A percentile compares a stretch with the other conserved stretches of the same genome.
Evolutionary conservation across 2,888 invertebrate genomes (phyloP).

Genomic region (Serrognathus titanus): DNA sequence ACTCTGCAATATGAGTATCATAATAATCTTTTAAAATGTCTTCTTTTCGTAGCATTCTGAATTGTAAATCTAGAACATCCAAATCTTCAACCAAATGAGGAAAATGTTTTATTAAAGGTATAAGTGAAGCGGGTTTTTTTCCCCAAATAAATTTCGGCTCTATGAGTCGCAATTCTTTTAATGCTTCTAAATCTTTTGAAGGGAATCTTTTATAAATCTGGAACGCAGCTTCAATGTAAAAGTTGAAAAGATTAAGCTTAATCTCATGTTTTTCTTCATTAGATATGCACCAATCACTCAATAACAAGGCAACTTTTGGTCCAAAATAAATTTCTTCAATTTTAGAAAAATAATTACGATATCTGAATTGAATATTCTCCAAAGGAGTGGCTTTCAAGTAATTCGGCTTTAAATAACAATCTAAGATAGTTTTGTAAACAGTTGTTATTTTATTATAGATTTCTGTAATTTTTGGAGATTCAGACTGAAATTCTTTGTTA

Average conservation of each 20-base stretch:
- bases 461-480: slow-evolving; percentile 20
- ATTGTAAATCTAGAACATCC: slow-evolving; percentile 8
- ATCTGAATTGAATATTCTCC: slow-evolving; percentile 15
- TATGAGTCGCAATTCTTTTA: slow-evolving; percentile 11
- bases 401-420: slow-evolving; percentile 15
- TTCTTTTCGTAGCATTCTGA: slow-evolving; percentile 9
- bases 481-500: slow-evolving; percentile 23
- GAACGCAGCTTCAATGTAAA: no score
- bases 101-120: slow-evolving; percentile 10
- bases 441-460: slow-evolving; percentile 15
- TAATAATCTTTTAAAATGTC: background rate
- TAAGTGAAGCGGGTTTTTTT: slow-evolving; percentile 10
- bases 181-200: background rate
- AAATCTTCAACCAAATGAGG: background rate
- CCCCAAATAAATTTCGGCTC: slow-evolving; percentile 6
- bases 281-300: no score
- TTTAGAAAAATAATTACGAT: slow-evolving; percentile 15
- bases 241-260: no score
- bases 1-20: slow-evolving; percentile 5
- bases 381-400: slow-evolving; percentile 12
- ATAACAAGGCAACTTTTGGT: slow-evolving; percentile 4
- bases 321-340: slow-evolving; percentile 20
- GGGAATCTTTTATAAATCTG: no score
- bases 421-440: slow-evolving; percentile 8
- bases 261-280: no score